Evolutionary conservation across 2,113 vertebrate genomes (phyloP).

Genomic region (Hippocampus zosterae): DNA sequence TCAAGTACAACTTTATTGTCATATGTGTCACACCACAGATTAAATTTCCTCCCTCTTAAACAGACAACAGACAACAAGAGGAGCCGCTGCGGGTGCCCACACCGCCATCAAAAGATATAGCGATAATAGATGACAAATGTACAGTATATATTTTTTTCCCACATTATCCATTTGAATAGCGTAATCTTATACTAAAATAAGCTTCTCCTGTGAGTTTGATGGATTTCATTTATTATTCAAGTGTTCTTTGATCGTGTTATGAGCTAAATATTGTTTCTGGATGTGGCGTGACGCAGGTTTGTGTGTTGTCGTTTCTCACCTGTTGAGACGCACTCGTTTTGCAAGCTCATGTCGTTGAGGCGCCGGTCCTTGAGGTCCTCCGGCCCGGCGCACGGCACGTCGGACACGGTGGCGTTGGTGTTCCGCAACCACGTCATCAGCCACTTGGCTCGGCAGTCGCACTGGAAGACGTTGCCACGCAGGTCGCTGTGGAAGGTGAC

Average conservation of each 20-base stretch:
- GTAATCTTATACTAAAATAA: too few relatives aligned
- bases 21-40: too few relatives aligned
- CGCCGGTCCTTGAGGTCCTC: constrained; percentile 91
- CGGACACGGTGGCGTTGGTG: constrained; percentile 95
- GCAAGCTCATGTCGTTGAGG: constrained; percentile 88
- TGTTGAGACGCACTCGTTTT: constrained; percentile 90
- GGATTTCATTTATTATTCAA: background rate
- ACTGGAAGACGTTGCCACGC: constrained; percentile 94
- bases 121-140: too few relatives aligned
- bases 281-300: too few relatives aligned
- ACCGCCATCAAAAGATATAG: too few relatives aligned
- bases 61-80: too few relatives aligned
- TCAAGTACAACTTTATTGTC: too few relatives aligned
- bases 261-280: background rate
- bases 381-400: constrained; percentile 86
- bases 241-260: background rate
- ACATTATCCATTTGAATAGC: too few relatives aligned
- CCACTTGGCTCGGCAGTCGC: constrained; percentile 98
- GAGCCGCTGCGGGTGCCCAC: too few relatives aligned
- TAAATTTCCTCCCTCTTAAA: too few relatives aligned
- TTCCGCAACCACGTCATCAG: constrained; percentile 92
- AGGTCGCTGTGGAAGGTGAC: constrained; percentile 78
- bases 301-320: constrained; percentile 65
- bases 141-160: too few relatives aligned
- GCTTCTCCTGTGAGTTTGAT: background rate